These are phyloP conservation scores for Drosophila littoralis DNA, from an alignment of 1,140 invertebrate genomes.

Conservation along the genomic window DNA sequence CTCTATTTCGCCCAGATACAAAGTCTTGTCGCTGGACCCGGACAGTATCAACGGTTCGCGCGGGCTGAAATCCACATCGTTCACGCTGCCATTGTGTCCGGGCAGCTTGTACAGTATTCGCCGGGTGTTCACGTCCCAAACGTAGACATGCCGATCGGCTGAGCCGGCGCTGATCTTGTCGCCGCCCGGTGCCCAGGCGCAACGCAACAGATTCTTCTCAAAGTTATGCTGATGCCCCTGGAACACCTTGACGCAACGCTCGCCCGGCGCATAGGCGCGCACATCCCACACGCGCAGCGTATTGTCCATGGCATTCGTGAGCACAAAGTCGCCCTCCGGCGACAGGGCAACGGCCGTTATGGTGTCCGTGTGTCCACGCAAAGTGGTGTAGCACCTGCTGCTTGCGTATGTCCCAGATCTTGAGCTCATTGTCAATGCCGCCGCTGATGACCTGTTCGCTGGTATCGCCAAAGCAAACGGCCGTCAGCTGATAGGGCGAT, in stretches of 20 bases:
- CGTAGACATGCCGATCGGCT: conserved; percentile 97
- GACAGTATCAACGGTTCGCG: conserved; percentile 97
- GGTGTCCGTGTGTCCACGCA: conserved; percentile 96
- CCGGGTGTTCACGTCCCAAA: conserved; percentile 97
- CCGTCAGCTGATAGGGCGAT: conserved; percentile 93
- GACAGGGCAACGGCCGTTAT: conserved; percentile 96
- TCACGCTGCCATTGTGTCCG: conserved; percentile 98
- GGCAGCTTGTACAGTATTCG: conserved; percentile 98
- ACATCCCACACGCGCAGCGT: conserved; percentile 93
- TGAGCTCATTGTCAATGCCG: conserved; percentile 99
- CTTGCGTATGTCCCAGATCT: conserved; percentile 98
- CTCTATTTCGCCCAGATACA: conserved; percentile 98
- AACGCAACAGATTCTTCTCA: conserved; percentile 96
- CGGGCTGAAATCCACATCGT: conserved; percentile 98
- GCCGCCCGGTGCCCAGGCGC: conserved; percentile 95
- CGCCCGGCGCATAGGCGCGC: conserved; percentile 92
- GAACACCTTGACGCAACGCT: conserved; percentile 97
- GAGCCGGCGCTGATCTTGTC: conserved; percentile 94
- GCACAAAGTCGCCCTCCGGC: conserved; percentile 96
- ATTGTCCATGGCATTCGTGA: conserved; percentile 99
- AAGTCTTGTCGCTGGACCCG: conserved; percentile 97
- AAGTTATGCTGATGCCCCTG: conserved; percentile 98
- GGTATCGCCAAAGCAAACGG: conserved; percentile 98
- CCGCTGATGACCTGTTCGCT: conserved; percentile 95
- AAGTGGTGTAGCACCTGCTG: conserved; percentile 93